Conservation (phyloP, 2,113 vertebrate species). For the Gobio gobio region DNA sequence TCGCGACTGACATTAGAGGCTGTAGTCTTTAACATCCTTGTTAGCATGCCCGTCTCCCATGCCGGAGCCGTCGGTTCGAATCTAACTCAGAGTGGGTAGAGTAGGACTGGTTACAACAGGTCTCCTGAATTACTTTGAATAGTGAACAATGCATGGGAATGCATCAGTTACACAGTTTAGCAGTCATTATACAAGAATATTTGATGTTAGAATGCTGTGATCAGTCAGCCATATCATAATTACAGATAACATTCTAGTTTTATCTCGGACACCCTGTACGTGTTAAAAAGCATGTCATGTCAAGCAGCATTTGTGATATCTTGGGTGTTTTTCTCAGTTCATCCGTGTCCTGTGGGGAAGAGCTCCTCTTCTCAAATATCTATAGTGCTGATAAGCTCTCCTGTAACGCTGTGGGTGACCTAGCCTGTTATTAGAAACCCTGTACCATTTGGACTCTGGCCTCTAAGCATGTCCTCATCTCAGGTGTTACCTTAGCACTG, state of each 20-base stretch:
- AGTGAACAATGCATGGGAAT: neutral
- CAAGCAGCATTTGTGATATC: neutral
- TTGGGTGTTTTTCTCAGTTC: neutral
- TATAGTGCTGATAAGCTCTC: constrained; percentile 43
- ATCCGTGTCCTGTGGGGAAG: neutral
- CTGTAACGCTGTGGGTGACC: constrained; percentile 40
- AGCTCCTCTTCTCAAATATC: constrained; percentile 30
- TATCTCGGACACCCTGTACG: neutral
- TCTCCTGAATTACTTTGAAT: too few species aligned
- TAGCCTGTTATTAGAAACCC: constrained; percentile 41
- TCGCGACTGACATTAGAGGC: too few species aligned
- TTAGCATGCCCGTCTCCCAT: too few species aligned
- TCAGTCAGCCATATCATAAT: neutral
- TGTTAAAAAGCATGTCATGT: neutral
- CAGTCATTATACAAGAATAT: neutral
- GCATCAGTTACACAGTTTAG: neutral
- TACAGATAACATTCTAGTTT: neutral
- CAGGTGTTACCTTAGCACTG: constrained; percentile 14
- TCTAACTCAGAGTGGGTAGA: too few species aligned
- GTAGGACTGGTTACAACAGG: too few species aligned
- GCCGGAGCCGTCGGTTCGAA: too few species aligned
- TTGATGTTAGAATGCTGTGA: neutral
- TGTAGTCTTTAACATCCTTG: too few species aligned
- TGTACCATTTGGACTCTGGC: constrained; percentile 24
- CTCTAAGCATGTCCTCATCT: constrained; percentile 39